Evolutionary conservation across 2,888 invertebrate species (phyloP).

Genomic region (Phyto melanocephala): DNA sequence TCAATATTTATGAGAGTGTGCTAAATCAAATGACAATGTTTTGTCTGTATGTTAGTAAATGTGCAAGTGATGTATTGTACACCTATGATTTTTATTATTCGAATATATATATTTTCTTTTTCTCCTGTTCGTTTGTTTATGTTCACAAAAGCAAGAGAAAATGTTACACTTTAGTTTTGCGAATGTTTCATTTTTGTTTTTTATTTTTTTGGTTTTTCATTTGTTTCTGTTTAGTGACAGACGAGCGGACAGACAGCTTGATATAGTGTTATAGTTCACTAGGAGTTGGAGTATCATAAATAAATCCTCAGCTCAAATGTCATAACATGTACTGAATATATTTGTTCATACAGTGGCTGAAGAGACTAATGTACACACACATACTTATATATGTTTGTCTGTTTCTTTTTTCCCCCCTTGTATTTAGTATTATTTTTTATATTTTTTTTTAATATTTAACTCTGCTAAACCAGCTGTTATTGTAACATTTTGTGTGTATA

Average conservation of each 20-base stretch:
- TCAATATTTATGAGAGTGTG: constrained; percentile 18
- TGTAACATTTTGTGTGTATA: constrained; percentile 23
- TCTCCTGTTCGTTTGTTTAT: neutral
- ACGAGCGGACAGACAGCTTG: constrained; percentile 9
- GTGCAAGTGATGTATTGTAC: neutral
- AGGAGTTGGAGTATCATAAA: constrained; percentile 59
- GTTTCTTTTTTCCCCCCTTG: neutral
- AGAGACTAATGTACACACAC: constrained; percentile 21
- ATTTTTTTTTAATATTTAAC: constrained; percentile 5
- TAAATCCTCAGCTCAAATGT: constrained; percentile 62
- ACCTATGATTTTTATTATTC: constrained; percentile 50
- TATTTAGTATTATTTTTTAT: neutral
- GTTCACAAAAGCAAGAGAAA: constrained; percentile 12
- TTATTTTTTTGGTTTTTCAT: neutral
- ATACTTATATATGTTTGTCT: neutral
- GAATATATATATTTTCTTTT: neutral
- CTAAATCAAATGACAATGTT: neutral
- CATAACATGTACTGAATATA: constrained; percentile 56
- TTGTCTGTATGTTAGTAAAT: neutral
- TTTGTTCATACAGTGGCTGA: constrained; percentile 18
- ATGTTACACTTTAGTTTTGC: constrained; percentile 28
- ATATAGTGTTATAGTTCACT: constrained; percentile 29
- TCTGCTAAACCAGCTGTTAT: constrained; percentile 36
- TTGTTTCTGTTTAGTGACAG: constrained; percentile 20
- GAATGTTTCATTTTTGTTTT: neutral